These are phyloP conservation scores for Elgonia sp. DNA, from an alignment of 2,888 invertebrate species.

Conservation along the genomic window DNA sequence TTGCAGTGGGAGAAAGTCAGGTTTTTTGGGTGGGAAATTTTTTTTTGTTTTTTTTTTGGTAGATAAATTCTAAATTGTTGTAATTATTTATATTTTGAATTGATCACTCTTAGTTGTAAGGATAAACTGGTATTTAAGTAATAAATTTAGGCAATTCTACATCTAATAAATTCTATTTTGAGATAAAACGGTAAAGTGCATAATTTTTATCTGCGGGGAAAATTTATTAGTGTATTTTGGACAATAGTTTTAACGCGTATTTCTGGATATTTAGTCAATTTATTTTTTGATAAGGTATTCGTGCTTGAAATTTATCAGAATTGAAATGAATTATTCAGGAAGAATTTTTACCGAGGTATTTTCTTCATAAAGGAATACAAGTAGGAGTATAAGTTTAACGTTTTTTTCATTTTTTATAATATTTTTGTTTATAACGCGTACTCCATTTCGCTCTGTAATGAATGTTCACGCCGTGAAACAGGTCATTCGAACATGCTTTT, in stretches of 20 bases:
- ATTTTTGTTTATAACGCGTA: conserved; percentile 40
- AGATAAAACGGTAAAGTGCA: too few relatives aligned
- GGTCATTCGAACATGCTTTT: conserved; percentile 60
- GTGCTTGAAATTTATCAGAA: conserved; percentile 22
- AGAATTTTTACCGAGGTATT: conserved; percentile 20
- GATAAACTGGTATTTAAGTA: too few relatives aligned
- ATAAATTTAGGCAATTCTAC: too few relatives aligned
- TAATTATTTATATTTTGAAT: too few relatives aligned
- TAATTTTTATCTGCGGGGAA: not conserved
- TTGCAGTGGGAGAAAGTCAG: too few relatives aligned
- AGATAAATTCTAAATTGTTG: too few relatives aligned
- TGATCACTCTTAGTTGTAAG: too few relatives aligned
- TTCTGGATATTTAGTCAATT: conserved; percentile 1
- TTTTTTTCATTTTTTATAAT: conserved; percentile 21
- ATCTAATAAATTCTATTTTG: too few relatives aligned
- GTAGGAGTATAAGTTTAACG: conserved; percentile 26
- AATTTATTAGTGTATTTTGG: not conserved
- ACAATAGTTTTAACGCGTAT: not conserved
- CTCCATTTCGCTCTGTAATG: conserved; percentile 69
- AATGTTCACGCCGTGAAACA: conserved; percentile 74
- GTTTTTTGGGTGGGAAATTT: too few relatives aligned
- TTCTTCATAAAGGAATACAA: conserved; percentile 1
- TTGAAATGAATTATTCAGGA: conserved; percentile 19
- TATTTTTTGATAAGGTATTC: not conserved
- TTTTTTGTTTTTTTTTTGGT: too few relatives aligned